Conservation (phyloP, 2,888 invertebrate genomes). For the Nymphalis urticae region DNA sequence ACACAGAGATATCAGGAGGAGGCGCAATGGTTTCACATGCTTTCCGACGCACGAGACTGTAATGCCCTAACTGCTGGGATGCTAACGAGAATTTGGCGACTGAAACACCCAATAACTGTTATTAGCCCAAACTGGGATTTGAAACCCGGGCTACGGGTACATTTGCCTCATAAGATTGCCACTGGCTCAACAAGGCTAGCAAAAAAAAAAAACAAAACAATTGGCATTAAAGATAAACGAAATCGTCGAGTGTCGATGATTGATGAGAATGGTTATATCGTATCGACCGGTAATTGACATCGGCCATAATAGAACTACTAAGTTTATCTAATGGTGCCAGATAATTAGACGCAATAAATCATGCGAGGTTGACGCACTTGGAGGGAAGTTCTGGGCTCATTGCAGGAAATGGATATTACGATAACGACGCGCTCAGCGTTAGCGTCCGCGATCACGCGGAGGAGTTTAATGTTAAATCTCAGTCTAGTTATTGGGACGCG, state of each 20-base stretch:
- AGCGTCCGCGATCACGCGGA: slow-evolving; percentile 27
- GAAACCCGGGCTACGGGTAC: too few species aligned
- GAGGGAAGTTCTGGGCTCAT: slow-evolving; percentile 50
- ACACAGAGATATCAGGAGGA: too few species aligned
- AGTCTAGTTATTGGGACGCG: slow-evolving; percentile 12
- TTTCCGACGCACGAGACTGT: too few species aligned
- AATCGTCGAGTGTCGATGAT: slow-evolving; percentile 48
- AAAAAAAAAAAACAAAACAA: slow-evolving; percentile 42
- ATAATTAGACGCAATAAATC: slow-evolving; percentile 64
- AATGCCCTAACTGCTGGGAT: too few species aligned
- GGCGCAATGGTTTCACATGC: too few species aligned
- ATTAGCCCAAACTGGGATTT: too few species aligned
- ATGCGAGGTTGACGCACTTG: slow-evolving; percentile 50
- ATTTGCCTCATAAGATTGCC: too few species aligned
- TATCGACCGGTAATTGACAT: slow-evolving; percentile 48
- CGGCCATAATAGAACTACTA: slow-evolving; percentile 14
- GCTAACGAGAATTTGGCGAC: too few species aligned
- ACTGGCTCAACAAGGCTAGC: too few species aligned
- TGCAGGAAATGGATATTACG: slow-evolving; percentile 65
- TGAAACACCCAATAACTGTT: too few species aligned
- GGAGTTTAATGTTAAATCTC: slow-evolving; percentile 22
- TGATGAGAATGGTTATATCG: slow-evolving; percentile 55
- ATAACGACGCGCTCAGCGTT: slow-evolving; percentile 55
- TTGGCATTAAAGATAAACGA: slow-evolving; percentile 41
- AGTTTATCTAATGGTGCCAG: slow-evolving; percentile 53